These are phyloP conservation scores for Capreolus pygargus DNA, from an alignment of 2,113 vertebrate species.

Conservation along the genomic window DNA sequence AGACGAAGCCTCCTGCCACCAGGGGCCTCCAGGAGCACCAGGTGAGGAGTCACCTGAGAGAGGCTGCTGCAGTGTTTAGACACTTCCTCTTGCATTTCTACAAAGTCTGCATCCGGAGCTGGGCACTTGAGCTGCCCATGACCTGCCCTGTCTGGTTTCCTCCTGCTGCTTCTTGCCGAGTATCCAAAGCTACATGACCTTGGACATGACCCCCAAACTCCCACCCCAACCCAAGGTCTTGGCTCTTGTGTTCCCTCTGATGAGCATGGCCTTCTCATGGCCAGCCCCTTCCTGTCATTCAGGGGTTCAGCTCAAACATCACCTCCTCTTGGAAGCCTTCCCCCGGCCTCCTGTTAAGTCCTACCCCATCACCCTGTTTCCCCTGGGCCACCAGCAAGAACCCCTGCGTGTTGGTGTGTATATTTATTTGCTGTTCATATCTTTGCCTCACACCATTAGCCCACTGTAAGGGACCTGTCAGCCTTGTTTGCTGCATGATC, in stretches of 20 bases:
- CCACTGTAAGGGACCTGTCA: too few relatives aligned
- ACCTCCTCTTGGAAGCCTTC: neutral
- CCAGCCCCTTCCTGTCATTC: too few relatives aligned
- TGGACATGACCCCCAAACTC: too few relatives aligned
- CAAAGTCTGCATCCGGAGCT: neutral
- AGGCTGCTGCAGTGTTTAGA: rapidly evolving
- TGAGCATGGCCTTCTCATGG: neutral
- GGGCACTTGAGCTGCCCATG: neutral
- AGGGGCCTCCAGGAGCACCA: neutral
- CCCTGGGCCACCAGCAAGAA: neutral
- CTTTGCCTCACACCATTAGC: neutral
- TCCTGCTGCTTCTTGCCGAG: neutral
- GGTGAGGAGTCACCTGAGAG: neutral
- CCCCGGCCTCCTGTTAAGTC: rapidly evolving
- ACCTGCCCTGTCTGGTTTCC: neutral
- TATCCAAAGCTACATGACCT: rapidly evolving
- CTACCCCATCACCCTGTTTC: neutral
- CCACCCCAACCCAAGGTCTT: neutral
- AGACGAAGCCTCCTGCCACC: neutral
- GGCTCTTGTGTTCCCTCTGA: neutral
- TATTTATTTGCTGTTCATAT: neutral
- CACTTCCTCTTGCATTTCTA: neutral
- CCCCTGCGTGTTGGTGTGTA: rapidly evolving
- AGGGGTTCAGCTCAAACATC: neutral
- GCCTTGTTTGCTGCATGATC: neutral